These are phyloP conservation scores for Caenorhabditis auriculariae DNA, from an alignment of 2,888 invertebrate genomes.

Conservation along the genomic window DNA sequence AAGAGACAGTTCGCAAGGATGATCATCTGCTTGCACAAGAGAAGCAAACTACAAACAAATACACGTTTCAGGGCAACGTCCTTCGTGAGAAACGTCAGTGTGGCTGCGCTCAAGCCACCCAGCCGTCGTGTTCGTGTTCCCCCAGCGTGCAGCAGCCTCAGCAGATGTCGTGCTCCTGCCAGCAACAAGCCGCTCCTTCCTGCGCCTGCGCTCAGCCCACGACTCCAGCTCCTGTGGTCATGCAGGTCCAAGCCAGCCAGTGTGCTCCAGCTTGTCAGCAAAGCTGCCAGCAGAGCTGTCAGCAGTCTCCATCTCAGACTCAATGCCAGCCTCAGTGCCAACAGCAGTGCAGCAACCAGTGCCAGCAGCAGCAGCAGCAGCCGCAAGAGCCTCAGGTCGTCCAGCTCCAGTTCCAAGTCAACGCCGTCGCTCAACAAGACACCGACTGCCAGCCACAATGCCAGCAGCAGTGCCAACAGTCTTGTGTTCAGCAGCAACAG, in stretches of 20 bases:
- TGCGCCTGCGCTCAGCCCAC: too few species aligned
- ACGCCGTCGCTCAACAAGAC: constrained; percentile 9
- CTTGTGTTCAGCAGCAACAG: constrained; percentile 13
- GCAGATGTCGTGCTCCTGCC: constrained; percentile 26
- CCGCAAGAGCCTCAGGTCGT: constrained; percentile 18
- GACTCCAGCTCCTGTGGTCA: background rate
- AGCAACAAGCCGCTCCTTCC: constrained; percentile 24
- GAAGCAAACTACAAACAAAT: too few species aligned
- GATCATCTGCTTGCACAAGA: too few species aligned
- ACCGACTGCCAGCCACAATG: constrained; percentile 19
- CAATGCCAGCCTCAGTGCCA: constrained; percentile 22
- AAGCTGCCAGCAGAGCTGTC: constrained; percentile 28
- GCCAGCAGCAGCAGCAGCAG: constrained; percentile 8
- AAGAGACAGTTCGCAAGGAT: too few species aligned
- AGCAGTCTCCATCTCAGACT: constrained; percentile 9
- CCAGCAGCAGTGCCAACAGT: constrained; percentile 22
- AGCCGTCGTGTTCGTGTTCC: constrained; percentile 21
- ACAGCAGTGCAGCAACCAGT: constrained; percentile 16
- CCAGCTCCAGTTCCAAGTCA: constrained; percentile 21
- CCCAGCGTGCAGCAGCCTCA: too few species aligned
- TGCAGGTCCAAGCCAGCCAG: constrained; percentile 29
- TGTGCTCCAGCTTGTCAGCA: constrained; percentile 43
- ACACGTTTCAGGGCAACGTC: constrained; percentile 11
- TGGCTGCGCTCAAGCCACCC: constrained; percentile 15
- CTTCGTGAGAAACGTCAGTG: constrained; percentile 29